phyloP scores from a whole-genome alignment of 2,888 invertebrate species.

The Sinentomon sp. region DNA sequence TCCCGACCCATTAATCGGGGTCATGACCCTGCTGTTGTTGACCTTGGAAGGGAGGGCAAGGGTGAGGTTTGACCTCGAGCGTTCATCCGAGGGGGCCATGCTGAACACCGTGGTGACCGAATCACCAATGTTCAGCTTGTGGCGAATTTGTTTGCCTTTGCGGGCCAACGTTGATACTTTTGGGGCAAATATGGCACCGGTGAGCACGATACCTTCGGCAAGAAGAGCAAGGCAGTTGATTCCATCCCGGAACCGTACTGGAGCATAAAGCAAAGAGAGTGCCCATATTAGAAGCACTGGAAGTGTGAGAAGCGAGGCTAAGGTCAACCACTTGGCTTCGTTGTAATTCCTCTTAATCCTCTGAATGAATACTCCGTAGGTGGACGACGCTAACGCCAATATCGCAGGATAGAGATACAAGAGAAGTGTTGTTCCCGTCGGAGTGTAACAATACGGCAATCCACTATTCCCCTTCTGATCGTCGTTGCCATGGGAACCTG shows the following conservation, averaged over 20 bases:
- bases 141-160: no score
- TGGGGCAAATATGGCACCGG: conserved; percentile 20
- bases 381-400: conserved; percentile 17
- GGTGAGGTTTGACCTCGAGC: no score
- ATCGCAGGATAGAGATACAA: conserved; percentile 18
- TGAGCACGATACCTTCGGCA: conserved; percentile 17
- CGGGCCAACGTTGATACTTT: conserved; percentile 20
- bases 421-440: conserved; percentile 17
- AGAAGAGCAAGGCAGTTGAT: conserved; percentile 19
- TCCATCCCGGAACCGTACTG: conserved; percentile 17
- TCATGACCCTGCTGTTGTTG: no score
- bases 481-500: no score
- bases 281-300: conserved; percentile 17
- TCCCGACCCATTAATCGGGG: no score
- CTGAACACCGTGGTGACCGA: no score
- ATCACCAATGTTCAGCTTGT: no score
- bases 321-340: conserved; percentile 19
- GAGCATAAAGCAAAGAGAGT: conserved; percentile 15
- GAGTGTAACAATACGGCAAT: conserved; percentile 16
- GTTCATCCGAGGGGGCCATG: no score
- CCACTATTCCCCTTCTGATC: no score
- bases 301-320: conserved; percentile 17
- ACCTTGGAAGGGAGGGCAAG: no score
- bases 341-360: conserved; percentile 20
- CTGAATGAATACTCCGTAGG: conserved; percentile 19